phyloP scores from a whole-genome alignment of 2,888 invertebrate genomes.

The Scaptomyza reducta region DNA sequence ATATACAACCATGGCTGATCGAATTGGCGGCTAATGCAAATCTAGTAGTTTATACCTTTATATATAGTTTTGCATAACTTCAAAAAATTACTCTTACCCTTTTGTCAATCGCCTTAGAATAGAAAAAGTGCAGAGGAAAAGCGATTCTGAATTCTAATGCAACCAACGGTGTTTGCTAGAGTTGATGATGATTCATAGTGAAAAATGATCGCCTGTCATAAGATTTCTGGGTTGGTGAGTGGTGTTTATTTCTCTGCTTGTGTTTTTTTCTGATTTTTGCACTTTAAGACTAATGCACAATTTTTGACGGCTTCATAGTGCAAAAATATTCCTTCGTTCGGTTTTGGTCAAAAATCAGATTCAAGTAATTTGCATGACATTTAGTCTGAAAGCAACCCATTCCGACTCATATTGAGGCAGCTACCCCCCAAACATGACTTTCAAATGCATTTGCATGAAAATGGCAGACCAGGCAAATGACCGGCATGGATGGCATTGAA shows the following conservation, averaged over 20 bases:
- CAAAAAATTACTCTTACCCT: not conserved
- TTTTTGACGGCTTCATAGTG: slow-evolving; percentile 14
- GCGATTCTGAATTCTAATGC: slow-evolving; percentile 4
- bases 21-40: too few relatives aligned
- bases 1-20: too few relatives aligned
- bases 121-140: not conserved
- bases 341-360: slow-evolving; percentile 50
- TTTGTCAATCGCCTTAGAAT: not conserved
- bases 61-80: not conserved
- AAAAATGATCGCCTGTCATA: slow-evolving; percentile 5
- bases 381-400: slow-evolving; percentile 39
- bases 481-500: slow-evolving; percentile 1
- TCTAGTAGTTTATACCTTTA: too few relatives aligned
- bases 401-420: slow-evolving; percentile 36
- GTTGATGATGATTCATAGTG: slow-evolving; percentile 7
- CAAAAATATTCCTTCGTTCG: slow-evolving; percentile 12
- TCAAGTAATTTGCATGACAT: slow-evolving; percentile 67
- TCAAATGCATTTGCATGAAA: slow-evolving; percentile 74
- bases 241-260: slow-evolving; percentile 4
- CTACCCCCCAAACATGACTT: slow-evolving; percentile 45
- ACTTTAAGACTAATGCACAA: slow-evolving; percentile 29
- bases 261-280: slow-evolving; percentile 2
- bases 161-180: slow-evolving; percentile 2
- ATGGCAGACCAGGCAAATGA: slow-evolving; percentile 39
- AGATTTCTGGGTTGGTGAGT: not conserved